phyloP scores from a whole-genome alignment of 1,140 invertebrate genomes.

The Paraescarpia echinospica region DNA sequence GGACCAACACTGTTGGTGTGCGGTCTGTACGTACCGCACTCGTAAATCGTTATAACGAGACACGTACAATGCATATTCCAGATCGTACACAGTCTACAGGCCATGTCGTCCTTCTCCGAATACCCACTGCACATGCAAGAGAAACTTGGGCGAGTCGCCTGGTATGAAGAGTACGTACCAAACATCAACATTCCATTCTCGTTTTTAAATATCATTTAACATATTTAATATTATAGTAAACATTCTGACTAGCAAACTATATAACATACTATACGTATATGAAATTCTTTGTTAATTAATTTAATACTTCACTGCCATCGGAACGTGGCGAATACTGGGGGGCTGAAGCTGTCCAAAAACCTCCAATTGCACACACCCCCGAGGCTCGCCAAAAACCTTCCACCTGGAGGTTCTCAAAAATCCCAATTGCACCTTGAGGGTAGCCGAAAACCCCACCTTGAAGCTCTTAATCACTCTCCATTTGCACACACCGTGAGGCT shows the following conservation, averaged over 20 bases:
- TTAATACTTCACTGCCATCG: too few relatives aligned
- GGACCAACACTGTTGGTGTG: neutral
- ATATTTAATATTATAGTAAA: neutral
- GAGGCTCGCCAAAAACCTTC: too few relatives aligned
- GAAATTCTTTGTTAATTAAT: too few relatives aligned
- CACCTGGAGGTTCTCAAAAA: too few relatives aligned
- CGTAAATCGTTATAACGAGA: neutral
- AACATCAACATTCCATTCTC: neutral
- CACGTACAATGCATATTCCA: conserved; percentile 11
- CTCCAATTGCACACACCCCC: too few relatives aligned
- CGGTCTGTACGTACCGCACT: too few relatives aligned
- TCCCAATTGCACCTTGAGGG: too few relatives aligned
- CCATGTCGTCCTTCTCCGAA: conserved; percentile 44
- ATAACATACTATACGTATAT: neutral
- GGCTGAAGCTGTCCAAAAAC: too few relatives aligned
- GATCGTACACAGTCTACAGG: conserved; percentile 44
- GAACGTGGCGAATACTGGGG: too few relatives aligned
- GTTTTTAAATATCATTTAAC: conserved; percentile 14
- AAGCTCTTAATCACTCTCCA: too few relatives aligned
- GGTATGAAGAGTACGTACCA: conserved; percentile 49
- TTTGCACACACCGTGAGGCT: too few relatives aligned
- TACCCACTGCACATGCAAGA: conserved; percentile 49
- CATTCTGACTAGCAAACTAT: neutral
- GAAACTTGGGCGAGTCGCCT: conserved; percentile 45
- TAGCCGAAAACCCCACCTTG: too few relatives aligned